A percentile compares a stretch with the other conserved stretches of the same genome.
These are phyloP conservation scores for Puma concolor DNA, from an alignment of 2,113 vertebrate species.

Conservation along the genomic window DNA sequence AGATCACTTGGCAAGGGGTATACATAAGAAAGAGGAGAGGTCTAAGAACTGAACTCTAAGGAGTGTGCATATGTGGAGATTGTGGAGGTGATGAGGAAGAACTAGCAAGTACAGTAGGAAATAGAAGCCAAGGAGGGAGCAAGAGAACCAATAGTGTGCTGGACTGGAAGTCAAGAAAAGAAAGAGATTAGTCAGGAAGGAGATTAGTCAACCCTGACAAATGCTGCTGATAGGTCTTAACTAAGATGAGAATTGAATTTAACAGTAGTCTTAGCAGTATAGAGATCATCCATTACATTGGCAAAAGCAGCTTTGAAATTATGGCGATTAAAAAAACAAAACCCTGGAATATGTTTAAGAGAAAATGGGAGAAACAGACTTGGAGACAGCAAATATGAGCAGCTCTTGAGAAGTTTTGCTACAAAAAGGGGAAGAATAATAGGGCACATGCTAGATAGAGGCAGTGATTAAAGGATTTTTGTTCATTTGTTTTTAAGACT, in stretches of 20 bases:
- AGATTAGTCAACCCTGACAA: background rate
- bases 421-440: background rate
- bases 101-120: background rate
- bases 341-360: background rate
- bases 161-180: background rate
- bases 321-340: background rate
- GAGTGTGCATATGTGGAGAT: background rate
- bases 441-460: background rate
- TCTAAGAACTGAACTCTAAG: background rate
- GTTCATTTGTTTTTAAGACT: background rate
- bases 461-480: background rate
- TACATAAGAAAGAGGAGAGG: background rate
- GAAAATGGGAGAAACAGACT: background rate
- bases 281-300: background rate
- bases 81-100: background rate
- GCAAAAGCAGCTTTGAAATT: background rate
- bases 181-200: background rate
- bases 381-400: background rate
- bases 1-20: background rate
- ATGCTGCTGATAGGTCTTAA: background rate
- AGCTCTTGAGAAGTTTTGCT: background rate
- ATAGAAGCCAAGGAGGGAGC: no score
- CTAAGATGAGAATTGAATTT: background rate
- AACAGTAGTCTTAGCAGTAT: background rate
- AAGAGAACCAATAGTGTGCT: background rate